A percentile compares a stretch with the other conserved stretches of the same genome.
Conservation (phyloP, 2,888 invertebrate genomes). For the Caenorhabditis macrosperma region DNA sequence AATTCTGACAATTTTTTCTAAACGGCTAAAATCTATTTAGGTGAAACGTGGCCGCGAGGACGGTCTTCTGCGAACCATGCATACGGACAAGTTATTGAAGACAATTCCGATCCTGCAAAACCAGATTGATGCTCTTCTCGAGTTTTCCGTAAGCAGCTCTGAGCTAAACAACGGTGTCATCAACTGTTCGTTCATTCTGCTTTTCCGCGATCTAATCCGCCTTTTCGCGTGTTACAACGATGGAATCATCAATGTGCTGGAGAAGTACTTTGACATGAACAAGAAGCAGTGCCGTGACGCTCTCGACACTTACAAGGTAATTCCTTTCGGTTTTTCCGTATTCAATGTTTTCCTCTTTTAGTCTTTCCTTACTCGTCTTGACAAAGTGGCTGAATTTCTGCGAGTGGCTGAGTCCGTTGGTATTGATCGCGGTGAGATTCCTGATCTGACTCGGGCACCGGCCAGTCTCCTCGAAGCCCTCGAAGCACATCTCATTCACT, state of each 20-base stretch:
- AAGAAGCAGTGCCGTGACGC: conserved; percentile 98
- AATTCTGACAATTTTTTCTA: neutral
- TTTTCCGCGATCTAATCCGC: conserved; percentile 98
- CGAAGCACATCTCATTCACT: conserved; percentile 92
- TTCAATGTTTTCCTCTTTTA: conserved; percentile 64
- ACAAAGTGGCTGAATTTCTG: conserved; percentile 96
- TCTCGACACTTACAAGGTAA: conserved; percentile 92
- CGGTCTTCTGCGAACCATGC: conserved; percentile 96
- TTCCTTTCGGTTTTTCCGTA: neutral
- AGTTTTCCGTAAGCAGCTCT: conserved; percentile 89
- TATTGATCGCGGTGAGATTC: conserved; percentile 98
- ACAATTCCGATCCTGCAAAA: conserved; percentile 95
- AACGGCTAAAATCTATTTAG: too few species aligned
- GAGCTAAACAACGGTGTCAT: conserved; percentile 98
- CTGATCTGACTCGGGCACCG: conserved; percentile 97
- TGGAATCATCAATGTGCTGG: conserved; percentile 83
- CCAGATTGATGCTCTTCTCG: conserved; percentile 94
- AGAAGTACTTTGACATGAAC: conserved; percentile 99
- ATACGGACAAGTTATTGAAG: conserved; percentile 95
- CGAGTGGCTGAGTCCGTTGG: conserved; percentile 91
- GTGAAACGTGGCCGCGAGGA: conserved; percentile 97
- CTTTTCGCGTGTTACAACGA: conserved; percentile 99
- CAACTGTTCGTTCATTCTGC: conserved; percentile 98
- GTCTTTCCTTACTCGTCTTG: conserved; percentile 87
- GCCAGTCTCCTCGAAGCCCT: conserved; percentile 96